Evolutionary conservation across 1,140 invertebrate species (phyloP).

Genomic region (Tigriopus japonicus): DNA sequence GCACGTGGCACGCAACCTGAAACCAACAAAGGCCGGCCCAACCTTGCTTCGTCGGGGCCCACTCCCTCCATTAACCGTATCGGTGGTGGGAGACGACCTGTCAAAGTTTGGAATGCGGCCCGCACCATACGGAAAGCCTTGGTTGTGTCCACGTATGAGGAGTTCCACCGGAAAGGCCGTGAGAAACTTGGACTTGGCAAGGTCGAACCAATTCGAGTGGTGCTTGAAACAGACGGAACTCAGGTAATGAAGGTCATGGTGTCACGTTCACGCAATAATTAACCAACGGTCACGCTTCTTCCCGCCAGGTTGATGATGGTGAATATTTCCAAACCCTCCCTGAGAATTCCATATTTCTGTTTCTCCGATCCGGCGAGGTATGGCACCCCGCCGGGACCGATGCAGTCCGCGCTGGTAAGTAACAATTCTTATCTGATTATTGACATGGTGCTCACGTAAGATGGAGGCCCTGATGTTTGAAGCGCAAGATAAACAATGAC

Average conservation of each 20-base stretch:
- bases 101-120: conserved; percentile 92
- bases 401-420: conserved; percentile 69
- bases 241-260: conserved; percentile 85
- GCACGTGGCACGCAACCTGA: too few species aligned
- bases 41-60: too few species aligned
- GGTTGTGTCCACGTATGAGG: conserved; percentile 72
- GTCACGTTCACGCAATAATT: conserved; percentile 44
- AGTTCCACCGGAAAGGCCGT: conserved; percentile 68
- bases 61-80: too few species aligned
- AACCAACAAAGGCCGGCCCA: too few species aligned
- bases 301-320: conserved; percentile 7
- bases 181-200: conserved; percentile 67
- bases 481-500: too few species aligned
- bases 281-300: not conserved
- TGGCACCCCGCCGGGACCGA: conserved; percentile 77
- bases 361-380: conserved; percentile 63
- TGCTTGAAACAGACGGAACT: conserved; percentile 80
- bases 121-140: conserved; percentile 76
- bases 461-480: too few species aligned
- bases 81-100: conserved; percentile 63
- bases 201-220: conserved; percentile 58
- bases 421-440: not conserved
- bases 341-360: conserved; percentile 68
- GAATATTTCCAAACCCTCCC: conserved; percentile 56
- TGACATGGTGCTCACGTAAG: not conserved